Base-by-base conservation (phyloP, 2,113 vertebrate species). In the Hippopotamus amphibius region DNA sequence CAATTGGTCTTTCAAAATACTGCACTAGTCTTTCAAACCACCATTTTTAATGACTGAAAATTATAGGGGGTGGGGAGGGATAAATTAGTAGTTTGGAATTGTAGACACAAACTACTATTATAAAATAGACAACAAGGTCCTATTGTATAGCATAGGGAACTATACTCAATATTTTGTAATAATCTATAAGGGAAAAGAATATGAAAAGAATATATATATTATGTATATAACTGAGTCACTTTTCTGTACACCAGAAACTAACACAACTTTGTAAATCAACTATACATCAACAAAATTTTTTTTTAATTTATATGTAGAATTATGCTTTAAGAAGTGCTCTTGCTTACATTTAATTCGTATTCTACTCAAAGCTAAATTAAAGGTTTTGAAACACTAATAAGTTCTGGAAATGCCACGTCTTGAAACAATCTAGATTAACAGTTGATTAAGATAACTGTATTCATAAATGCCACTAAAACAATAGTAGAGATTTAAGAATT, bases 301-400 rank as follows among this genome's bases (percentile, higher is more conserved):
- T 50, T 53, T 12, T 82, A 92, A 89, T 69, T 59, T 81, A 30
- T 57, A 85, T 69, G 55, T n/a, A 96, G 30, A 61, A 80, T 86
- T 74, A 94, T 65, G 84, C 33, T 74, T 86, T 33, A 66, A 93
- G 89, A 59, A 82, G 59, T 48, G 57, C 11, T 95, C 41, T 79
- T n/a, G 81, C 30, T 55, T n/a, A 88, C 21, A 83, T 94, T 93
- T 90, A 84, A 81, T 92, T 91, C 46, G 72, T 91, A 90, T 2
- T 82, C 11, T 94, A 94, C 33, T 86, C 66, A 94, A 94, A 91
- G 48, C 37, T 87, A 92, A 94, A 93, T 79, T 84, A 93, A 85
- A 90, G 12, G 30, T 87, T 92, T 93, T 8, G 28, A 94, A 68
- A 95, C 33, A 76, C n/a, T 71, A 59, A 91, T 80, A 12, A 89